Conservation (phyloP, 37 sponge, comb jelly and placozoan genomes). For the Spongia lamella region DNA sequence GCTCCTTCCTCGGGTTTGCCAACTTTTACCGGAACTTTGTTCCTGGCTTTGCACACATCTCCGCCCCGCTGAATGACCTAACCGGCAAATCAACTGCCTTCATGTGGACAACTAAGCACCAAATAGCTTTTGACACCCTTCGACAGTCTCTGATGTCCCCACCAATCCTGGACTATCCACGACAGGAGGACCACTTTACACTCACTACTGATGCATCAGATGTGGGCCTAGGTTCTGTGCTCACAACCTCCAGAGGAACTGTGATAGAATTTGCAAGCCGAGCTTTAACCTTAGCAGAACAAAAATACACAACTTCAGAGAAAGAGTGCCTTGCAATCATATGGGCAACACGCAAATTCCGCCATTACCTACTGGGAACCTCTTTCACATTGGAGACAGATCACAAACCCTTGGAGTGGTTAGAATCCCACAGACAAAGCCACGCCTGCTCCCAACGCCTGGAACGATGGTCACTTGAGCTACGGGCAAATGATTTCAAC, state of each 20-base stretch:
- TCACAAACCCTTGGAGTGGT: too few relatives aligned
- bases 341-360: constrained; percentile 7
- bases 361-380: constrained; percentile 7
- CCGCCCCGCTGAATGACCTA: too few relatives aligned
- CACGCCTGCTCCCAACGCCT: constrained; percentile 11
- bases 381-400: too few relatives aligned
- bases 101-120: background rate
- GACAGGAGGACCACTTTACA: constrained; percentile 10
- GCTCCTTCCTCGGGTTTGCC: too few relatives aligned
- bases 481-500: constrained; percentile 7
- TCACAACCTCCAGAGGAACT: background rate
- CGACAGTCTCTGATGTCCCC: constrained; percentile 9
- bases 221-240: constrained; percentile 12
- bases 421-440: too few relatives aligned
- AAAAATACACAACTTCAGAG: too few relatives aligned
- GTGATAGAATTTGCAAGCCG: too few relatives aligned
- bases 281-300: background rate
- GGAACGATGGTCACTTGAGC: constrained; percentile 18
- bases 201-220: too few relatives aligned
- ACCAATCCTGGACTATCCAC: too few relatives aligned
- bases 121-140: too few relatives aligned
- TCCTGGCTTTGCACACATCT: background rate
- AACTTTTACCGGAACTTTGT: background rate
- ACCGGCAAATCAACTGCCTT: background rate
- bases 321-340: too few relatives aligned